phyloP scores from a whole-genome alignment of 2,888 invertebrate genomes.

The Parthenolecanium corni region DNA sequence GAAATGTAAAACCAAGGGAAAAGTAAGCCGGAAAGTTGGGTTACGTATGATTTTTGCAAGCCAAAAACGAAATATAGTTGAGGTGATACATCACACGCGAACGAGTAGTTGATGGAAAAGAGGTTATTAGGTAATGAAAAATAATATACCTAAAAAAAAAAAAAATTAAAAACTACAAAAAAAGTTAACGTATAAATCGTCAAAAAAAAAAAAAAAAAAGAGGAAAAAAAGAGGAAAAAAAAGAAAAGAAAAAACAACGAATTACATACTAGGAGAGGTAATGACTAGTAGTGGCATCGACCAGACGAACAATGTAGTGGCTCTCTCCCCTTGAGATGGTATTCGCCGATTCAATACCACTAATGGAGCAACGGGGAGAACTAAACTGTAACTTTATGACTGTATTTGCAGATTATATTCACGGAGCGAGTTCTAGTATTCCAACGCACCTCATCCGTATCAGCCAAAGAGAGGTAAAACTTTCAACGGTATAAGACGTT shows the following conservation, averaged over 20 bases:
- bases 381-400: neutral
- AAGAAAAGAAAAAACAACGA: conserved; percentile 23
- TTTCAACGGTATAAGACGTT: neutral
- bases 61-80: too few relatives aligned
- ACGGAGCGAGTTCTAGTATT: too few relatives aligned
- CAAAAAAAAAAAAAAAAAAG: conserved; percentile 6
- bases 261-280: conserved; percentile 30
- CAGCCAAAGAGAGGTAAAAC: neutral
- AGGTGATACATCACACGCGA: too few relatives aligned
- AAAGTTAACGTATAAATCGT: conserved; percentile 16
- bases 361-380: conserved; percentile 30
- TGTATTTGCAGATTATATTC: conserved; percentile 1
- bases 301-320: conserved; percentile 22
- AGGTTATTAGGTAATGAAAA: neutral
- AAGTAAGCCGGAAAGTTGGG: too few relatives aligned
- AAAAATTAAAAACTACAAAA: neutral
- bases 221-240: conserved; percentile 12
- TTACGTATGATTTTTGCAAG: too few relatives aligned
- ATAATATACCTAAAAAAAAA: neutral
- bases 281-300: conserved; percentile 30
- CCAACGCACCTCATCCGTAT: neutral
- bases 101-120: too few relatives aligned
- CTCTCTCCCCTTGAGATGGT: conserved; percentile 29
- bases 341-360: conserved; percentile 16
- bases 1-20: too few relatives aligned